Evolutionary conservation across 2,797 vertebrate genomes (phyloP), one percentile per base, ranked within the genome.

Genomic region (Sebastes itinus): DNA sequence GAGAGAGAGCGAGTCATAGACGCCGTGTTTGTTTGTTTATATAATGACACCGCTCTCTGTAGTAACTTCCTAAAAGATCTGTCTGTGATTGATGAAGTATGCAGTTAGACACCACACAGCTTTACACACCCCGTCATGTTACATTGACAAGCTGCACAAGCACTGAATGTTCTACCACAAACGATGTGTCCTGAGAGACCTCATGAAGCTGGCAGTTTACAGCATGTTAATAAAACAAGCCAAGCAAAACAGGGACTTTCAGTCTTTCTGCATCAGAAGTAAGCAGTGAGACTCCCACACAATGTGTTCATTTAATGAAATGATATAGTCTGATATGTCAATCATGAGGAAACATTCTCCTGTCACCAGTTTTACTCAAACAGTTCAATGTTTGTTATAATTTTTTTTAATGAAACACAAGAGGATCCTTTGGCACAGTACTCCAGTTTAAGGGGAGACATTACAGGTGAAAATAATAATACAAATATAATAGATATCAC

Each of bases 11-110:
- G 32, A 38, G 66, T 14, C 18, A 38, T 56, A 58, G 32, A 67
- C 25, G 32, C 38, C 16, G 46, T 80, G 75, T 76, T 84, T 80
- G 84, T 85, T 85, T 82, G 62, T 84, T 75, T 58, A 61, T 54
- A 54, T 56, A 77, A 76, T 87, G 78, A 87, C 12, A 22, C 64
- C 70, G 32, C 18, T 49, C 27, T 68, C 16, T 67, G 62, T 59
- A 62, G 58, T 78, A 78, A 83, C 66, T 58, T 82, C 33, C 63
- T 33, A 35, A 86, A 65, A 85, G 60, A 64, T 84, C 55, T 52
- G 77, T 6, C 32, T 61, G 0, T 70, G 76, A 86, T 32, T 79
- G 69, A 83, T 82, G 54, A 86, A 73, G 42, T 46, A 56, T 70
- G 71, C 68, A 61, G 71, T 73, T 66, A 78, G 72, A 75, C 76